A percentile compares a stretch with the other conserved stretches of the same genome.
Conservation (phyloP, 1,140 invertebrate genomes). For the Scaptomyza graminum region DNA sequence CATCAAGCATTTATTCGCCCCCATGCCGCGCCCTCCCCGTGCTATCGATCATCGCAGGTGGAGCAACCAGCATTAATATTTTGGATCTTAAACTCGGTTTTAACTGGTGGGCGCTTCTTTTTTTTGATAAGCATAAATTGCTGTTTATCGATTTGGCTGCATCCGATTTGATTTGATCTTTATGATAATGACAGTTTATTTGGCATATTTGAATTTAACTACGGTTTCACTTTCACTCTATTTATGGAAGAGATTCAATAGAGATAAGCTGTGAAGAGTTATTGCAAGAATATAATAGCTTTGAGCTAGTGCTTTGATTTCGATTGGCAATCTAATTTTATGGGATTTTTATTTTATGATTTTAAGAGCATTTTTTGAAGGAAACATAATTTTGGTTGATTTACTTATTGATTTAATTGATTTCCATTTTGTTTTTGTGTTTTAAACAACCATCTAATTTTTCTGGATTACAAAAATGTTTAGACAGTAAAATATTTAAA, state of each 20-base stretch:
- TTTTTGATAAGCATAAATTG: conserved; percentile 69
- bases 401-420: too few relatives aligned
- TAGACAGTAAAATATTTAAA: too few relatives aligned
- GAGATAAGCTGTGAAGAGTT: background rate
- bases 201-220: conserved; percentile 15
- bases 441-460: too few relatives aligned
- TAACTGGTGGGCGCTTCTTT: conserved; percentile 53
- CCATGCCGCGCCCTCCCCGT: conserved; percentile 17
- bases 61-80: conserved; percentile 16
- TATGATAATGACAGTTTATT: conserved; percentile 61
- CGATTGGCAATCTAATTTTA: background rate
- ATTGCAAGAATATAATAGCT: background rate
- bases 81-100: conserved; percentile 3
- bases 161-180: conserved; percentile 41
- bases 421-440: too few relatives aligned
- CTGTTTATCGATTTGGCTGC: conserved; percentile 51
- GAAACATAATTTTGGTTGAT: too few relatives aligned
- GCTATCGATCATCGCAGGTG: conserved; percentile 37
- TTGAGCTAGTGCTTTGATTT: background rate
- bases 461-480: too few relatives aligned
- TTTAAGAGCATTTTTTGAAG: background rate
- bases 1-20: conserved; percentile 41
- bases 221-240: conserved; percentile 41
- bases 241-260: background rate
- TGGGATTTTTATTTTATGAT: background rate